Base-by-base conservation (phyloP, 2,888 invertebrate species). In the Zeuzera pyrina region DNA sequence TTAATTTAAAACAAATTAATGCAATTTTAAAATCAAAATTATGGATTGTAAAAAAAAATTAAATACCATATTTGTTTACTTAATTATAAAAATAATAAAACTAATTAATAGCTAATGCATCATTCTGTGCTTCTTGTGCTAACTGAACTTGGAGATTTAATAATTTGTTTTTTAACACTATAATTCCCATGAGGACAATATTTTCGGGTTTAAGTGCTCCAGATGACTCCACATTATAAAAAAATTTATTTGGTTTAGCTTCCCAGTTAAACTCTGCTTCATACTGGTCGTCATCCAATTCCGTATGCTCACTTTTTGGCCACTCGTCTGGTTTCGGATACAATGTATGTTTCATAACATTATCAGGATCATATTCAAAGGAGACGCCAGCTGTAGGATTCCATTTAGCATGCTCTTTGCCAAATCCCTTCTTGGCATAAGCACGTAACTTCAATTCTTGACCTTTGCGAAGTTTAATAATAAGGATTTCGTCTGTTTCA, bases 371-470 rank as follows among this genome's bases (percentile, higher is more conserved):
- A 78, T 99, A 99, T 72, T 99, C 99, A 74, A 99, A 99, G 31
- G 94, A 93, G 1, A 99, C 98, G 25, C 98, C 98, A 30, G 95
- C 95, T 0, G 99, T 99, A 2, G 99, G 99, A 81, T 98, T 99
- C 99, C 99, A 99, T 72, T 99, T 99, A 0, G 99, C 99, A 81
- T 99, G 99, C 66, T 99, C 99, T 63, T 99, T 99, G 1, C 98
- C 97, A 81, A 97, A 96, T 5, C 89, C 89, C 84, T 99, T 99
- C 56, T 98, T 97, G 0, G 98, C 99, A 81, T 95, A 98, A 1
- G 98, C 98, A 50, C 93, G 86, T 35, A 98, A 79, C 66, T 97
- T 97, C 23, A 99, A 70, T 65, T 97, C 97, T 66, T 99, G 98
- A 0, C 98, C 90, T 64, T 90, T 90, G 29, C 90, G 86, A 36